These are phyloP conservation scores for Pachycephala philippinensis DNA, from an alignment of 2,113 vertebrate species.

Conservation along the genomic window DNA sequence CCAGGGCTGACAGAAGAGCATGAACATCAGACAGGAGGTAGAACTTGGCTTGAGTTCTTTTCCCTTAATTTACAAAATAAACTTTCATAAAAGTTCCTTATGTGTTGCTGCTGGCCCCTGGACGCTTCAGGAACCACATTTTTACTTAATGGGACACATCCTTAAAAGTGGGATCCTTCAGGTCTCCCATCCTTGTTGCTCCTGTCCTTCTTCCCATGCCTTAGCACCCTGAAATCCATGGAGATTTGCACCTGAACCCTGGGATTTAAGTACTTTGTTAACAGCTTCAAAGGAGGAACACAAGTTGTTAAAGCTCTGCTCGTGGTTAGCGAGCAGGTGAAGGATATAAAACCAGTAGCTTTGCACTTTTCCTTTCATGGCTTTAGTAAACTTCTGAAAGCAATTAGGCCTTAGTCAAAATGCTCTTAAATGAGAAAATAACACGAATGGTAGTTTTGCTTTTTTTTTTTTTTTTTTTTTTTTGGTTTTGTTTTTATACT, in stretches of 20 bases:
- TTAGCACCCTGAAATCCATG: neutral
- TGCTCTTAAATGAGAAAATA: neutral
- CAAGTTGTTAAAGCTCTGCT: neutral
- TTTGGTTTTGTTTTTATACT: neutral
- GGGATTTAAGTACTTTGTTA: neutral
- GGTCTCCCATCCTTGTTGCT: accelerated
- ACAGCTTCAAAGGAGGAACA: accelerated
- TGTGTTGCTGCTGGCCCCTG: neutral
- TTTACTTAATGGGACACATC: neutral
- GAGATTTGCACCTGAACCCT: neutral
- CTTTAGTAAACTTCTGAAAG: neutral
- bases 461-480: neutral
- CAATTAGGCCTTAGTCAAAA: neutral
- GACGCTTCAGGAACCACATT: accelerated
- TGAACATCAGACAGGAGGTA: neutral
- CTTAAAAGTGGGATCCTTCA: neutral
- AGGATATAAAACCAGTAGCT: neutral
- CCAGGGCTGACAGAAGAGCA: neutral
- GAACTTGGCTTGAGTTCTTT: neutral
- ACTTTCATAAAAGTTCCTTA: accelerated
- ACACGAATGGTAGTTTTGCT: neutral
- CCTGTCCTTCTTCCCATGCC: neutral
- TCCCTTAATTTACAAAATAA: neutral
- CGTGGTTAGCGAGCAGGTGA: neutral
- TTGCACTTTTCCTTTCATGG: neutral